Conservation (phyloP, 2,797 vertebrate species). For the Anabas testudineus region DNA sequence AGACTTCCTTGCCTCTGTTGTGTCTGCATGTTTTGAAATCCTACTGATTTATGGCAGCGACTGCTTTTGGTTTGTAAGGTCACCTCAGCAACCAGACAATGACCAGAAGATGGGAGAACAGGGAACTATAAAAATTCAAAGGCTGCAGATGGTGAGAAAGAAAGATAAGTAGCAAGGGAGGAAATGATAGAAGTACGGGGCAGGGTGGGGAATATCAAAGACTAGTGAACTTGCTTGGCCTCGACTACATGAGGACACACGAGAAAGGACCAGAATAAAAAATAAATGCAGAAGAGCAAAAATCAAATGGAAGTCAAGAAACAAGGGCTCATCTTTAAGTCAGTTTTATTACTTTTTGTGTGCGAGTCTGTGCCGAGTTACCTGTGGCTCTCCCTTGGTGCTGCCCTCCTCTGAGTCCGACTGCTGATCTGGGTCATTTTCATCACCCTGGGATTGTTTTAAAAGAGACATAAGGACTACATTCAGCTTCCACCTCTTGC, state of each 20-base stretch:
- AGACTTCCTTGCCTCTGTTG: conserved; percentile 37
- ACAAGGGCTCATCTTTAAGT: conserved; percentile 24
- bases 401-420: conserved; percentile 95
- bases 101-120: conserved; percentile 54
- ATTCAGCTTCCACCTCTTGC: no score
- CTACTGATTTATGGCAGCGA: conserved; percentile 21
- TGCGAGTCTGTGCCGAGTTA: conserved; percentile 59
- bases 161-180: conserved; percentile 25
- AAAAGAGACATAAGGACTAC: not conserved
- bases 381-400: conserved; percentile 92
- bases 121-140: conserved; percentile 43
- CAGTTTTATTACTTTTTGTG: conserved; percentile 7
- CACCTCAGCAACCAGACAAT: conserved; percentile 62
- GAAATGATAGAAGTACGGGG: conserved; percentile 31
- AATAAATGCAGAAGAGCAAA: conserved; percentile 4
- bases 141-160: conserved; percentile 16
- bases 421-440: conserved; percentile 94
- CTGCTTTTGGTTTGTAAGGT: conserved; percentile 32
- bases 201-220: conserved; percentile 52
- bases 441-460: conserved; percentile 89
- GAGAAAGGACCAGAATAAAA: conserved; percentile 18
- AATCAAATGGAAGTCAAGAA: conserved; percentile 22
- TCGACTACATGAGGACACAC: conserved; percentile 27
- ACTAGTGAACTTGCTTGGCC: conserved; percentile 20
- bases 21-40: conserved; percentile 38